Evolutionary conservation across 1,140 invertebrate species (phyloP).

Genomic region (Bradynema listronoti): DNA sequence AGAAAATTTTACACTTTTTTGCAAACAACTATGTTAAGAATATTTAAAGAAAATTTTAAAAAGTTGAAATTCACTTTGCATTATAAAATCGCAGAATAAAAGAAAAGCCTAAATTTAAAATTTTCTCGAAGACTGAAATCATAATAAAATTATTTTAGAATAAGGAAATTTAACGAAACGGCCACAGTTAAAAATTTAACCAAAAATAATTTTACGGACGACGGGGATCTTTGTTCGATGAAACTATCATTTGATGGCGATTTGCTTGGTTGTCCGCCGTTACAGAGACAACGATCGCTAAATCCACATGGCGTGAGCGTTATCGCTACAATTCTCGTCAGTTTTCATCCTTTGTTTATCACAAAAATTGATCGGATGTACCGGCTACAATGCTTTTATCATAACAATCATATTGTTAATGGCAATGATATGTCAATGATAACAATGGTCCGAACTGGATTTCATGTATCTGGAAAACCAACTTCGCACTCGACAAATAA

Average conservation of each 20-base stretch:
- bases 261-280: neutral
- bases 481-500: too few relatives aligned
- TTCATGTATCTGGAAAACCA: too few relatives aligned
- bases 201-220: neutral
- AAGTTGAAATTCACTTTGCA: neutral
- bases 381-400: slow-evolving; percentile 4
- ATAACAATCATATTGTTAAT: neutral
- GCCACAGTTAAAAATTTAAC: neutral
- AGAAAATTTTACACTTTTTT: too few relatives aligned
- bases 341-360: slow-evolving; percentile 12
- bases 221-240: neutral
- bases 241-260: slow-evolving; percentile 5
- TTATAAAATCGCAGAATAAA: neutral
- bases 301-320: neutral
- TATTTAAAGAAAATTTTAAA: too few relatives aligned
- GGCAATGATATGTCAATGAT: neutral
- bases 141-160: too few relatives aligned
- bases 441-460: slow-evolving; percentile 2
- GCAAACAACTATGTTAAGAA: too few relatives aligned
- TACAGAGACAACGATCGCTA: neutral
- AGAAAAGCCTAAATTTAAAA: neutral
- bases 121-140: too few relatives aligned
- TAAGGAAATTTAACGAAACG: neutral
- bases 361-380: slow-evolving; percentile 11
- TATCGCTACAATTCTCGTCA: neutral